Evolutionary conservation across 2,113 vertebrate species (phyloP).

Genomic region (Lasiurus cinereus): DNA sequence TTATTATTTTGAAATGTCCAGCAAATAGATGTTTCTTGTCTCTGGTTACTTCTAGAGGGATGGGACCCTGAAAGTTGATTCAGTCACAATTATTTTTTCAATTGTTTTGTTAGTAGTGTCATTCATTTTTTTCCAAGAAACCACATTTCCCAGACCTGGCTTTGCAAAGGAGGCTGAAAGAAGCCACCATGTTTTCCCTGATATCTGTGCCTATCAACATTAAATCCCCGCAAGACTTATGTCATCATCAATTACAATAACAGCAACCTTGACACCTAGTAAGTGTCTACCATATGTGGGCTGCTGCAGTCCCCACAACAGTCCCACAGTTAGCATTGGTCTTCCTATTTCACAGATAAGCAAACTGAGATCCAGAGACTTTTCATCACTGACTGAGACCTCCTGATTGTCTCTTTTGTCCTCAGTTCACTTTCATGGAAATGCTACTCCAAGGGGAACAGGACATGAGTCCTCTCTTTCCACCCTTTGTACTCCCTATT

Average conservation of each 20-base stretch:
- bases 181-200: no score
- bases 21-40: background rate
- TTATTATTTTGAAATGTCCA: background rate
- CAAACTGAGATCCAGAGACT: no score
- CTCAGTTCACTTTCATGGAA: background rate
- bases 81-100: background rate
- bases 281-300: background rate
- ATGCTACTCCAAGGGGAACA: background rate
- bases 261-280: background rate
- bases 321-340: fast-evolving
- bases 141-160: background rate
- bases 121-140: background rate
- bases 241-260: background rate
- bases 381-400: background rate
- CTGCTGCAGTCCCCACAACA: background rate
- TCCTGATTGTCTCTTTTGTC: background rate
- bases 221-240: no score
- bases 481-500: background rate
- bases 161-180: background rate
- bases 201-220: background rate
- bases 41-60: background rate
- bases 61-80: background rate
- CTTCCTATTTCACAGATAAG: no score
- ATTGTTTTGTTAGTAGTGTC: background rate
- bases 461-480: background rate